Percentiles rank a stretch among this genome's conserved stretches.
These are phyloP conservation scores for Mohoua ochrocephala DNA, from an alignment of 2,113 vertebrate genomes.

Conservation along the genomic window DNA sequence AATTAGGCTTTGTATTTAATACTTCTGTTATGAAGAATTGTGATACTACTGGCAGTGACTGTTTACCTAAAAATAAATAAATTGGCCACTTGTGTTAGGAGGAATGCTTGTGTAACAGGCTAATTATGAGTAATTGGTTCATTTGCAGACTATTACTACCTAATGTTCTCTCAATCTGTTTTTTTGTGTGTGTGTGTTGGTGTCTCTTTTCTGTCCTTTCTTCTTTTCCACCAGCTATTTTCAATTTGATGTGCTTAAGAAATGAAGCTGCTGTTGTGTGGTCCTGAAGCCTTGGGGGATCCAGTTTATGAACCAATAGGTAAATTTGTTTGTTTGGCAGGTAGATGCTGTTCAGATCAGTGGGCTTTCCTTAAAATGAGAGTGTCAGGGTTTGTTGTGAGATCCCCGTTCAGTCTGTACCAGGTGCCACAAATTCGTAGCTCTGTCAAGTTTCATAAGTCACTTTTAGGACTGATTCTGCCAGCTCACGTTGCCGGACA, in stretches of 20 bases:
- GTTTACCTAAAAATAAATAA: neutral
- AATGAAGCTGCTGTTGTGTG: neutral
- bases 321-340: neutral
- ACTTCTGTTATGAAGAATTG: neutral
- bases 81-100: neutral
- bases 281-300: neutral
- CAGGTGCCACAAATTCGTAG: neutral
- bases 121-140: neutral
- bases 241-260: neutral
- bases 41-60: neutral
- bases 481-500: rapidly evolving
- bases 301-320: neutral
- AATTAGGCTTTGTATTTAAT: conserved; percentile 17
- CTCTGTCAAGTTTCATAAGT: neutral
- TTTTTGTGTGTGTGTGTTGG: neutral
- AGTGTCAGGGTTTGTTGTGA: neutral
- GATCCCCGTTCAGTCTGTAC: rapidly evolving
- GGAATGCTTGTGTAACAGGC: neutral
- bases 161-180: neutral
- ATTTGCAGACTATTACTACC: neutral
- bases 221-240: neutral
- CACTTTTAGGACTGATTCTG: rapidly evolving
- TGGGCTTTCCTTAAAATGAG: neutral
- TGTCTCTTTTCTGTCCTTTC: neutral
- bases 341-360: neutral